Evolutionary conservation across 2,888 invertebrate species (phyloP).

Genomic region (Dicycla oo): DNA sequence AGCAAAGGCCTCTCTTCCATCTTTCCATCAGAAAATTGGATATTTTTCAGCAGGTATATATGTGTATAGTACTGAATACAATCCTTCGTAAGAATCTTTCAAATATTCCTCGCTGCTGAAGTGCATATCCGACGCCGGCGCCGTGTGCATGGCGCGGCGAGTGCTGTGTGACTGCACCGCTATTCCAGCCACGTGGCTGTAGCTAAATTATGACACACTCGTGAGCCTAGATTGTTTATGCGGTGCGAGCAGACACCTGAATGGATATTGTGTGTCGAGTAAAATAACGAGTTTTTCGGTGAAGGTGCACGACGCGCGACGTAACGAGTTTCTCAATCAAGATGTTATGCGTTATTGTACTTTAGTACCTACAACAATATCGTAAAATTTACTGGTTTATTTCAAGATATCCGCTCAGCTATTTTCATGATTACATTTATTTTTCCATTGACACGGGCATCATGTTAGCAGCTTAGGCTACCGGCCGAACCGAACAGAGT

Average conservation of each 20-base stretch:
- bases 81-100: constrained; percentile 4
- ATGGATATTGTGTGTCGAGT: constrained; percentile 25
- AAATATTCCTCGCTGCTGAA: background rate
- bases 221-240: constrained; percentile 18
- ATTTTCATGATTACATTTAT: too few species aligned
- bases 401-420: background rate
- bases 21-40: background rate
- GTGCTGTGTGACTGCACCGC: constrained; percentile 1
- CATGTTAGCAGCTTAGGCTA: background rate
- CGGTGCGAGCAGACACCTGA: constrained; percentile 11
- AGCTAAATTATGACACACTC: constrained; percentile 17
- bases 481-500: background rate
- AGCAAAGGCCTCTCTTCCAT: too few species aligned
- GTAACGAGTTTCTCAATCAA: background rate
- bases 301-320: background rate
- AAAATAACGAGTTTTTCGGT: constrained; percentile 10
- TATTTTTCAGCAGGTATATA: background rate
- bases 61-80: too few species aligned
- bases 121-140: background rate
- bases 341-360: background rate
- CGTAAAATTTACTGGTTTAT: background rate
- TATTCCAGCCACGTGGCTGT: constrained; percentile 24
- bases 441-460: background rate
- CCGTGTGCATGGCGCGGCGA: background rate
- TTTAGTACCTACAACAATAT: background rate